Percentiles rank a stretch among this genome's conserved stretches.
Evolutionary conservation across 2,113 vertebrate genomes (phyloP).

Genomic region (Antechinus stuartii): DNA sequence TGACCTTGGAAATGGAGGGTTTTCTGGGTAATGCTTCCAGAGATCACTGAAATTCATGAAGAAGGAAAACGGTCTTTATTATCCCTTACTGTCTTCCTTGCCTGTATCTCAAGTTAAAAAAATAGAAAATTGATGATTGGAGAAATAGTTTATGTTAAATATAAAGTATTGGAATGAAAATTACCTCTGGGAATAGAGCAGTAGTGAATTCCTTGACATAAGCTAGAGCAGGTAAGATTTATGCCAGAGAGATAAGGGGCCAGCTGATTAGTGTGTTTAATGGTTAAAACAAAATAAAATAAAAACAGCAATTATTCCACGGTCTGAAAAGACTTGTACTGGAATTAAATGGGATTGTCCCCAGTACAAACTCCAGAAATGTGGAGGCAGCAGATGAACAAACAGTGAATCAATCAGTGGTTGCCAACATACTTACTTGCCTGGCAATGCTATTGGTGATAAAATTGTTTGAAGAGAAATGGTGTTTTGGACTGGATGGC

Average conservation of each 20-base stretch:
- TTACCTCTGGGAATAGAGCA: conserved; percentile 18
- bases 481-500: not conserved
- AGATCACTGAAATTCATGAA: conserved; percentile 35
- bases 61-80: conserved; percentile 35
- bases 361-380: conserved; percentile 68
- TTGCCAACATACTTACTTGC: conserved; percentile 26
- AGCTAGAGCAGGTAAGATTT: conserved; percentile 3
- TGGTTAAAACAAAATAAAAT: not conserved
- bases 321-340: conserved; percentile 8
- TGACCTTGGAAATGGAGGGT: not conserved
- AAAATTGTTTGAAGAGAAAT: not conserved
- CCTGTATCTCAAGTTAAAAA: conserved; percentile 43
- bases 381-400: conserved; percentile 58
- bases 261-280: not conserved
- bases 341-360: conserved; percentile 30
- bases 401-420: not conserved
- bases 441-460: conserved; percentile 25
- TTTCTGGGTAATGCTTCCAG: conserved; percentile 38
- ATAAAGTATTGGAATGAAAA: not conserved
- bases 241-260: conserved; percentile 25
- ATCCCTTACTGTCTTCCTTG: conserved; percentile 19
- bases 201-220: not conserved
- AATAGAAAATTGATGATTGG: conserved; percentile 28
- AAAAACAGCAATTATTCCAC: not conserved
- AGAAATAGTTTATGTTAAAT: conserved; percentile 34